Evolutionary conservation across 2,888 invertebrate species (phyloP).

Genomic region (Gymnocheta viridis): DNA sequence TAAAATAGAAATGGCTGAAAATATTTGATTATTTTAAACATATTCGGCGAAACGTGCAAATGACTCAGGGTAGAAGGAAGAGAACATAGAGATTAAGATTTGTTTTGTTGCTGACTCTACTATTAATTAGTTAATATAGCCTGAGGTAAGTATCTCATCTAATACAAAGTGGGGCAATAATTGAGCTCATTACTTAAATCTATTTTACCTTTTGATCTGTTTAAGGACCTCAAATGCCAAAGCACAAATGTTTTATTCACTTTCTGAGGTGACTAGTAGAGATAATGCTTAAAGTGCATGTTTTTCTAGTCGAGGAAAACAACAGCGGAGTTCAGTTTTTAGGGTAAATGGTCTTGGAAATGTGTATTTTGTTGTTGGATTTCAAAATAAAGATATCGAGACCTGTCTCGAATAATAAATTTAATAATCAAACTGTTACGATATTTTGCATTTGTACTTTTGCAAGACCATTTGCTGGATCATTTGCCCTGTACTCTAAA

Average conservation of each 20-base stretch:
- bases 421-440: too few relatives aligned
- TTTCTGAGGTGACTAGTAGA: too few relatives aligned
- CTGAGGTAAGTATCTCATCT: not conserved
- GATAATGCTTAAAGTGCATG: too few relatives aligned
- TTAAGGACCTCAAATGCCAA: not conserved
- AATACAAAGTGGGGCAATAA: not conserved
- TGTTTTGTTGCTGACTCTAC: not conserved
- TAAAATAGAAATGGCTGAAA: slow-evolving; percentile 20
- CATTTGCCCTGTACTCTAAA: too few relatives aligned
- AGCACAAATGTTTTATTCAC: not conserved
- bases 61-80: not conserved
- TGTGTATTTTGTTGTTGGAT: too few relatives aligned
- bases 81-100: not conserved
- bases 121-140: not conserved
- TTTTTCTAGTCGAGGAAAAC: too few relatives aligned
- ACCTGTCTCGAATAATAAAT: too few relatives aligned
- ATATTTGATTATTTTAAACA: slow-evolving; percentile 49
- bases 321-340: too few relatives aligned
- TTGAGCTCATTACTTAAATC: not conserved
- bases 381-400: too few relatives aligned
- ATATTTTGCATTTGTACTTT: too few relatives aligned
- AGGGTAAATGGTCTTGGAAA: too few relatives aligned
- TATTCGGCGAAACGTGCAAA: slow-evolving; percentile 2
- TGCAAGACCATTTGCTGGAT: too few relatives aligned
- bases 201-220: not conserved